Evolutionary conservation across 2,888 invertebrate species (phyloP).

Genomic region (Hymenopus coronatus): DNA sequence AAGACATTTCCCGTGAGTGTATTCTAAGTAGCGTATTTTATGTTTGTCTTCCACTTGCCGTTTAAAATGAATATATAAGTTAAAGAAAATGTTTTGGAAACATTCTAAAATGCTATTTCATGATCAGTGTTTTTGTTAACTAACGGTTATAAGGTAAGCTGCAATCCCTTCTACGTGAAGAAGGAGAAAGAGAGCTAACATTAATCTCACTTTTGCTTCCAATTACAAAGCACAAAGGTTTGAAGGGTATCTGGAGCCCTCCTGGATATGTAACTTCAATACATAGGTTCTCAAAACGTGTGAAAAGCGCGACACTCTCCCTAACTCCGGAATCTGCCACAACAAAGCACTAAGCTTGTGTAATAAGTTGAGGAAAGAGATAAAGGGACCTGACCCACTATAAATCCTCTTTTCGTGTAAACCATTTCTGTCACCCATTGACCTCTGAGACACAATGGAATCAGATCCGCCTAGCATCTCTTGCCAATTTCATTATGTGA

Average conservation of each 20-base stretch:
- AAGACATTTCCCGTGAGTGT: too few species aligned
- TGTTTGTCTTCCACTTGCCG: too few species aligned
- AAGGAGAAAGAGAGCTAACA: neutral
- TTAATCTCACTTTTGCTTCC: neutral
- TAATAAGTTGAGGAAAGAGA: conserved; percentile 1
- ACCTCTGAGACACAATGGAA: neutral
- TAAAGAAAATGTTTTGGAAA: too few species aligned
- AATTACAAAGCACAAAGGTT: neutral
- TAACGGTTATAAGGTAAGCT: too few species aligned
- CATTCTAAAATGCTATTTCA: too few species aligned
- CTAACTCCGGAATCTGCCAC: conserved; percentile 5
- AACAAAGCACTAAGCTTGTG: conserved; percentile 9
- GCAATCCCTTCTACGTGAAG: neutral
- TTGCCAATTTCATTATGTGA: neutral
- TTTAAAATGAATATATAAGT: too few species aligned
- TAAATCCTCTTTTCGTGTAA: conserved; percentile 6
- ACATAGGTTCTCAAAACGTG: neutral
- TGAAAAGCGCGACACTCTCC: neutral
- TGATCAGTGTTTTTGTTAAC: too few species aligned
- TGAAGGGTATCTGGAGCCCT: neutral
- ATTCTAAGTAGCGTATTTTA: too few species aligned
- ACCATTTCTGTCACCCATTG: conserved; percentile 15
- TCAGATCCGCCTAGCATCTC: neutral
- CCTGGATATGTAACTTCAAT: neutral
- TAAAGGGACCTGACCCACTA: neutral